Evolutionary conservation across 2,888 invertebrate species (phyloP).

Genomic region (Tipula lateralis): DNA sequence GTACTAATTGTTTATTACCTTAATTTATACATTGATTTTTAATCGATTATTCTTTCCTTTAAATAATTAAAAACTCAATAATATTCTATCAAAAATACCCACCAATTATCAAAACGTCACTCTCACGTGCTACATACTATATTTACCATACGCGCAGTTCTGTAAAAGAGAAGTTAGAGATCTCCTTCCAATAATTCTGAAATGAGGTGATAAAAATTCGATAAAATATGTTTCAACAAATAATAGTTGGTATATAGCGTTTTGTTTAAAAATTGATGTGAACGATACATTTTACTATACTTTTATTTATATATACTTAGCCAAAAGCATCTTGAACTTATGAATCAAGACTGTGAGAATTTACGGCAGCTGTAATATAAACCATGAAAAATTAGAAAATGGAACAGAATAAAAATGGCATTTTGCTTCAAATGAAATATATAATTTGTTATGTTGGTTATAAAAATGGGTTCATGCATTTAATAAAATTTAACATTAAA

Average conservation of each 20-base stretch:
- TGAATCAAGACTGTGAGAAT: slow-evolving; percentile 24
- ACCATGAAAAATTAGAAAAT: slow-evolving; percentile 29
- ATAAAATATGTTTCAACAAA: slow-evolving; percentile 27
- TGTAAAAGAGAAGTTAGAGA: slow-evolving; percentile 26
- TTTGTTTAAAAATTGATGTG: neutral
- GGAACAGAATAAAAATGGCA: slow-evolving; percentile 25
- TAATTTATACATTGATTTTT: neutral
- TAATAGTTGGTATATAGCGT: neutral
- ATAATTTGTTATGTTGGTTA: neutral
- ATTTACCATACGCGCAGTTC: neutral
- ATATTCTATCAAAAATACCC: neutral
- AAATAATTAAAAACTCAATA: neutral
- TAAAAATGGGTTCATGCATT: neutral
- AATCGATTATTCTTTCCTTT: slow-evolving; percentile 24
- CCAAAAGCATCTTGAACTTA: neutral
- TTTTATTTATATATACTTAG: slow-evolving; percentile 12
- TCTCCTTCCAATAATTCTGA: slow-evolving; percentile 20
- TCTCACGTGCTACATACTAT: neutral
- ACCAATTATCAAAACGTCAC: neutral
- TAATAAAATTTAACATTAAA: neutral
- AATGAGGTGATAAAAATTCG: slow-evolving; percentile 27
- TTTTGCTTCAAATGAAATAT: slow-evolving; percentile 14
- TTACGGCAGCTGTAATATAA: slow-evolving; percentile 28
- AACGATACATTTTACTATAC: slow-evolving; percentile 19
- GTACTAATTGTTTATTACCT: neutral